phyloP scores from a whole-genome alignment of 2,113 vertebrate genomes.

The Catharus fuscescens region DNA sequence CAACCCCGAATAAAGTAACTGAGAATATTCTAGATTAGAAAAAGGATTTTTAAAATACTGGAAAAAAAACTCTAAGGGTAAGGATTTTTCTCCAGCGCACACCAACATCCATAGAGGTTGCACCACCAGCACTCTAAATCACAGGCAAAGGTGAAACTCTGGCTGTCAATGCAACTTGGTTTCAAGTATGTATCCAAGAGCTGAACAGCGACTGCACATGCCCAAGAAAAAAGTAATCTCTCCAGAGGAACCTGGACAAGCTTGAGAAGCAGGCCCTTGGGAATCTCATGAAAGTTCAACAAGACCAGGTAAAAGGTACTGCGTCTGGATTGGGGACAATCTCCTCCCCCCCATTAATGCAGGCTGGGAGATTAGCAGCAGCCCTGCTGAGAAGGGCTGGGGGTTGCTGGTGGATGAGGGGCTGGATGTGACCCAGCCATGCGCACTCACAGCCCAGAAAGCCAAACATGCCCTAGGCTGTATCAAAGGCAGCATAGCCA shows the following conservation, averaged over 20 bases:
- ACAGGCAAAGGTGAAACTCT: rapidly evolving
- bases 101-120: neutral
- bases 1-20: neutral
- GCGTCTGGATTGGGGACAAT: neutral
- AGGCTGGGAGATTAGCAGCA: neutral
- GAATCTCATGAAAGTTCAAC: neutral
- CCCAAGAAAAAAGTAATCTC: neutral
- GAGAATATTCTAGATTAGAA: neutral
- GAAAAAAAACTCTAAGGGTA: neutral
- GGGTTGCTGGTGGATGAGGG: neutral
- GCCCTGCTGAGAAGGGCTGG: rapidly evolving
- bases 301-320: neutral
- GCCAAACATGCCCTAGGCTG: rapidly evolving
- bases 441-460: rapidly evolving
- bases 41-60: neutral
- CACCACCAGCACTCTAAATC: neutral
- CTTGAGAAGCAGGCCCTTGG: neutral
- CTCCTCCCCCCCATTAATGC: rapidly evolving
- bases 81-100: neutral
- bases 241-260: neutral
- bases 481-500: rapidly evolving
- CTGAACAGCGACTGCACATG: neutral
- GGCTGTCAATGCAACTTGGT: neutral
- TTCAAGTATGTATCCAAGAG: neutral
- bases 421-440: neutral